phyloP scores from a whole-genome alignment of 2,113 vertebrate species.

The Bubo blakistoni region DNA sequence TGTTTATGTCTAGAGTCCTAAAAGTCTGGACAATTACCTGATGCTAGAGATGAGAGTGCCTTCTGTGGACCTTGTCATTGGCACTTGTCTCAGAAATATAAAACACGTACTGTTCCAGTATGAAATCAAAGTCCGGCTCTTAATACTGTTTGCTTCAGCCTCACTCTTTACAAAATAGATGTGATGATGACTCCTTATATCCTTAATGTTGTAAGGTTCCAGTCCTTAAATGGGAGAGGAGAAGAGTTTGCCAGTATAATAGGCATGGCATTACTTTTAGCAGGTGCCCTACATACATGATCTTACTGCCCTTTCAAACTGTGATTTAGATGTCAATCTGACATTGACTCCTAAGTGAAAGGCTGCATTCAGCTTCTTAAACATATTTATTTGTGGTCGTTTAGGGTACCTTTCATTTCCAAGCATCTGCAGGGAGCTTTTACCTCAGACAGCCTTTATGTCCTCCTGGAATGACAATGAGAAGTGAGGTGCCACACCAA shows the following conservation, averaged over 20 bases:
- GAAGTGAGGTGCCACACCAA: neutral
- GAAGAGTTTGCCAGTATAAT: neutral
- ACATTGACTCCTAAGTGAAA: neutral
- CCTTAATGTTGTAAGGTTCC: neutral
- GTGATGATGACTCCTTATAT: neutral
- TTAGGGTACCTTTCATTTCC: neutral
- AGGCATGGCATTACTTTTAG: neutral
- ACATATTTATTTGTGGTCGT: neutral
- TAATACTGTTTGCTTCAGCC: neutral
- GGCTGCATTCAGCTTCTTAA: neutral
- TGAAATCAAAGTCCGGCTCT: neutral
- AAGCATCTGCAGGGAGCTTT: neutral
- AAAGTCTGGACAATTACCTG: neutral
- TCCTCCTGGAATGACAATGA: neutral
- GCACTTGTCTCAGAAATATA: neutral
- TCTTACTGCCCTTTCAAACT: neutral
- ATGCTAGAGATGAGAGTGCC: neutral
- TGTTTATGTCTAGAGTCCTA: neutral
- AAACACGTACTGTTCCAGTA: neutral
- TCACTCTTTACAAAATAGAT: neutral
- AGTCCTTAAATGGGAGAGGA: neutral
- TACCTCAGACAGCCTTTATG: neutral
- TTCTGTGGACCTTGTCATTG: neutral
- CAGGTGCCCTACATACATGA: neutral
- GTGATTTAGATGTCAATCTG: neutral